A percentile compares a stretch with the other conserved stretches of the same genome.
phyloP scores from a whole-genome alignment of 2,113 vertebrate species.

The pig (Sus scrofa) region DNA sequence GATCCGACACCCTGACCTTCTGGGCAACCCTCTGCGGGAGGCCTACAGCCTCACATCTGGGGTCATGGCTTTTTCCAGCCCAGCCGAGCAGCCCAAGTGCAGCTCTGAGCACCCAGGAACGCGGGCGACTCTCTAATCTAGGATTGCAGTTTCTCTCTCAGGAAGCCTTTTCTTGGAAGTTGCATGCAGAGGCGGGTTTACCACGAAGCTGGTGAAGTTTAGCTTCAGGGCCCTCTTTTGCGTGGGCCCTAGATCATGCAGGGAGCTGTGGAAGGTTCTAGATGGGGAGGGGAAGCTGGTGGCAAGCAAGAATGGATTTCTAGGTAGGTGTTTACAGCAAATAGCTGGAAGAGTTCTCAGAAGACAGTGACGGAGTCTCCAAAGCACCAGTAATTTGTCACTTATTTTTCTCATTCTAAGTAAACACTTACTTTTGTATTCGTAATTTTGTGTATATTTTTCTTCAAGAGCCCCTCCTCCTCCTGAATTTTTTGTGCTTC shows the following conservation, averaged over 20 bases:
- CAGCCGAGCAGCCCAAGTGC: not conserved
- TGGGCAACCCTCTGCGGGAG: not conserved
- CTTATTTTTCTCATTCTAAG: not conserved
- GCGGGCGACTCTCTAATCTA: not conserved
- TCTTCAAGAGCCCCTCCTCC: not conserved
- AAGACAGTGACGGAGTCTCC: not conserved
- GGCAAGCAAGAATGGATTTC: not conserved
- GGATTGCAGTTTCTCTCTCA: not conserved
- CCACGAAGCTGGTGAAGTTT: not conserved
- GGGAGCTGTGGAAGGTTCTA: not conserved
- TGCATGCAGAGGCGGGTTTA: not conserved
- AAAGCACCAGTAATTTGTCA: not conserved
- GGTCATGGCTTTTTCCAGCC: not conserved
- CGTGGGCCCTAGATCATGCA: too few relatives aligned
- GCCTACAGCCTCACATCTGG: too few relatives aligned
- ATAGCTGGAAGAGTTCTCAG: not conserved
- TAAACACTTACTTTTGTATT: not conserved
- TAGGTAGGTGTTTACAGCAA: not conserved
- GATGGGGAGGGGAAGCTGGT: not conserved
- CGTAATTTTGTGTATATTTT: not conserved
- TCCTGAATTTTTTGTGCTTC: not conserved
- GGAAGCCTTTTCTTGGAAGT: not conserved
- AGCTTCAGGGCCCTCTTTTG: not conserved
- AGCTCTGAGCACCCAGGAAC: not conserved
- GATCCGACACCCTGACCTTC: not conserved